Evolutionary conservation across 1,140 invertebrate genomes (phyloP).

Genomic region (Cydia fagiglandana): DNA sequence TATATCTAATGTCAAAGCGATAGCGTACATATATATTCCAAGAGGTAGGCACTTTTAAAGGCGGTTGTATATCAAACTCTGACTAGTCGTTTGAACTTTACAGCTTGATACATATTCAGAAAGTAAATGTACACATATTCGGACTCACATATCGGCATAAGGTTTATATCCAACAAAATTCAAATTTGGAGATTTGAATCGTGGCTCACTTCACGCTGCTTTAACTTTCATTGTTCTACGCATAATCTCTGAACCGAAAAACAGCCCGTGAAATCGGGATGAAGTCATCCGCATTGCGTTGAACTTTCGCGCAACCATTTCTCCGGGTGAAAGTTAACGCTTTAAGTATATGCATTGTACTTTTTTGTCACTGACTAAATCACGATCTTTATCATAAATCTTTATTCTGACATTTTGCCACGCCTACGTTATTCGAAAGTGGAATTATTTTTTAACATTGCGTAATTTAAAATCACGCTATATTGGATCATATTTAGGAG

Average conservation of each 20-base stretch:
- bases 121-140: too few species aligned
- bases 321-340: constrained; percentile 67
- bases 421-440: constrained; percentile 47
- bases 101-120: too few species aligned
- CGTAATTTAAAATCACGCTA: constrained; percentile 42
- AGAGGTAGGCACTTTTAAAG: too few species aligned
- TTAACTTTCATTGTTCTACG: constrained; percentile 24
- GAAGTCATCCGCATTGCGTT: constrained; percentile 51
- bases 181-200: background rate
- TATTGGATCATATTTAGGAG: constrained; percentile 37
- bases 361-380: constrained; percentile 69
- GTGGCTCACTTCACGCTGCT: constrained; percentile 15
- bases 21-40: too few species aligned
- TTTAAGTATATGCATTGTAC: constrained; percentile 58
- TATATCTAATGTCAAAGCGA: too few species aligned
- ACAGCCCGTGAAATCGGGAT: constrained; percentile 45
- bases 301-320: constrained; percentile 65
- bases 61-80: too few species aligned
- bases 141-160: too few species aligned
- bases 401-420: constrained; percentile 62
- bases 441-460: constrained; percentile 34
- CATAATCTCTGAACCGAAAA: constrained; percentile 28
- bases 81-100: too few species aligned
- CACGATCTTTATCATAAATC: constrained; percentile 66
- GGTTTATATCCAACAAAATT: background rate